Evolutionary conservation across 2,113 vertebrate species (phyloP).

Genomic region (Cygnus buccinator): DNA sequence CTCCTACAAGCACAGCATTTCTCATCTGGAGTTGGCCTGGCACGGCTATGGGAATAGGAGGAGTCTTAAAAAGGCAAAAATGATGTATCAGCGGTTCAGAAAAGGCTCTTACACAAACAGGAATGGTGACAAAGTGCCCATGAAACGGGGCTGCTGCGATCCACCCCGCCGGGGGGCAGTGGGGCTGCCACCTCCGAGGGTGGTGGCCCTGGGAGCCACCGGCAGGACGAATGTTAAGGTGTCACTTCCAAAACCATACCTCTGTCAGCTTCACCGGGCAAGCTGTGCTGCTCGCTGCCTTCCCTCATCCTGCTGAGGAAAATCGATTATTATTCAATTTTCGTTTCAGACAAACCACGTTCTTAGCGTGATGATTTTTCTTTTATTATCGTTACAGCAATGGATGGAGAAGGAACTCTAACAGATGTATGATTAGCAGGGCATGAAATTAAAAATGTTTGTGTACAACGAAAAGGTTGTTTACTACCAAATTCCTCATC

Average conservation of each 20-base stretch:
- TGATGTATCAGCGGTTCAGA: not conserved
- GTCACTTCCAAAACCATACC: not conserved
- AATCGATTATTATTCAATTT: conserved; percentile 69
- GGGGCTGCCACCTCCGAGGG: no score
- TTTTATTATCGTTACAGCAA: conserved; percentile 47
- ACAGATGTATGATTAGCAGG: conserved; percentile 82
- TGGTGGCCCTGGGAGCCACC: no score
- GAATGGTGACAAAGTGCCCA: not conserved
- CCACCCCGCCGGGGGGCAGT: not conserved
- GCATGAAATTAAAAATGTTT: conserved; percentile 82
- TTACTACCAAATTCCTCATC: conserved; percentile 70
- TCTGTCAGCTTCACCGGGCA: not conserved
- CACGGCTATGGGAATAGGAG: conserved; percentile 11
- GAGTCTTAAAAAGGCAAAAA: not conserved
- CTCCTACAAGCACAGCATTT: conserved; percentile 30
- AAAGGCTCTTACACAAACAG: not conserved
- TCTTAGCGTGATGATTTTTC: conserved; percentile 67
- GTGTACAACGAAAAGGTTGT: conserved; percentile 73
- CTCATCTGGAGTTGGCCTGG: conserved; percentile 1
- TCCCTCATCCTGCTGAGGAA: conserved; percentile 38
- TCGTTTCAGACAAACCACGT: conserved; percentile 68
- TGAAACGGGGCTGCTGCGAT: not conserved
- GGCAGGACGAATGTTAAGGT: accelerated
- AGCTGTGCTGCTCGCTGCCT: not conserved
- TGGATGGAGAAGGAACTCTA: conserved; percentile 66